Percentiles rank a stretch among this genome's conserved stretches.
Evolutionary conservation across 1,140 invertebrate genomes (phyloP).

Genomic region (Lepidurus arcticus): DNA sequence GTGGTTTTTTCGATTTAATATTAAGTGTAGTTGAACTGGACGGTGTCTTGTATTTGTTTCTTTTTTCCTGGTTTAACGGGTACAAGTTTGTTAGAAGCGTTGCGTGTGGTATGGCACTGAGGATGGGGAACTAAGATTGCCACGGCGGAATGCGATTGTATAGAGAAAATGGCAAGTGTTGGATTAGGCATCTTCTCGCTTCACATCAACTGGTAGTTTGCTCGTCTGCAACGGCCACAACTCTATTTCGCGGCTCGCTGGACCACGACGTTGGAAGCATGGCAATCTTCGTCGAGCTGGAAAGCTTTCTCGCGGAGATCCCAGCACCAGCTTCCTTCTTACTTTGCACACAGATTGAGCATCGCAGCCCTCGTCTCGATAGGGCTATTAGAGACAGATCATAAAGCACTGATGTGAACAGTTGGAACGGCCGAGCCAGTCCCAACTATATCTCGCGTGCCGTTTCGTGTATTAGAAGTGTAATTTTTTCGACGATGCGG

Average conservation of each 20-base stretch:
- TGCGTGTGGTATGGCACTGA: neutral
- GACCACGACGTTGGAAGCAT: slow-evolving; percentile 6
- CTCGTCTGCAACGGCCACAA: slow-evolving; percentile 20
- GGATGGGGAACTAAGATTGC: neutral
- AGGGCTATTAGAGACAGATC: slow-evolving; percentile 8
- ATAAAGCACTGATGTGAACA: slow-evolving; percentile 5
- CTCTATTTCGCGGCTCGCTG: slow-evolving; percentile 20
- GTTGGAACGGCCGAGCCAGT: neutral
- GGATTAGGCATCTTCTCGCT: slow-evolving; percentile 17
- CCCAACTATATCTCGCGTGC: neutral
- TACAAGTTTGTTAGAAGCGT: neutral
- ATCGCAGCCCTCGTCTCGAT: neutral
- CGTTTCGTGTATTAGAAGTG: neutral
- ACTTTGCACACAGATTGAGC: slow-evolving; percentile 16
- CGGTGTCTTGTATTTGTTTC: neutral
- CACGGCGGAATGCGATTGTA: neutral
- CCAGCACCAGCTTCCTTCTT: slow-evolving; percentile 6
- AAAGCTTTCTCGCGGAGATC: slow-evolving; percentile 17
- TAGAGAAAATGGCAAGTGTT: neutral
- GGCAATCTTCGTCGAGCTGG: slow-evolving; percentile 17
- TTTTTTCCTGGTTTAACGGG: too few relatives aligned
- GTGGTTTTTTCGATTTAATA: neutral
- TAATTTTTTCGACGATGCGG: neutral
- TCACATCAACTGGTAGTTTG: slow-evolving; percentile 19
- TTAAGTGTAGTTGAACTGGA: neutral